Conservation (phyloP, 2,888 invertebrate genomes). For the Cyrtodaria siliqua region DNA sequence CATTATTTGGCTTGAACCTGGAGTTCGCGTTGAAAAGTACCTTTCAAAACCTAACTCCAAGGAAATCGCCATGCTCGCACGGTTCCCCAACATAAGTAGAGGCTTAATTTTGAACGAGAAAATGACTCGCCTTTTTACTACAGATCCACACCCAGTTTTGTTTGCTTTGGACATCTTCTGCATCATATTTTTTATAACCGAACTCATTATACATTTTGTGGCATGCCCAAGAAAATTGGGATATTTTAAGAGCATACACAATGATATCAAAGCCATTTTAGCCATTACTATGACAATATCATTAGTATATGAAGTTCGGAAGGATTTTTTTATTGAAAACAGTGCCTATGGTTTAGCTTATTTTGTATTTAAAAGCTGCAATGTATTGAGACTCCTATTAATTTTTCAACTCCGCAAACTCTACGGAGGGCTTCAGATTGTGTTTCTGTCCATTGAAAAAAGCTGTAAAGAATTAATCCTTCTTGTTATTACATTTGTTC, state of each 20-base stretch:
- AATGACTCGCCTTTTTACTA: not conserved
- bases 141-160: constrained; percentile 49
- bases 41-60: constrained; percentile 16
- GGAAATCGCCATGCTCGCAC: not conserved
- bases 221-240: constrained; percentile 61
- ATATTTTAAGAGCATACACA: constrained; percentile 62
- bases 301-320: constrained; percentile 30
- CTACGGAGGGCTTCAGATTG: constrained; percentile 71
- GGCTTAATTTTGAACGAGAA: constrained; percentile 24
- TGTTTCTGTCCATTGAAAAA: constrained; percentile 69
- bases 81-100: no score
- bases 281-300: constrained; percentile 65
- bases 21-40: constrained; percentile 38
- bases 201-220: constrained; percentile 66
- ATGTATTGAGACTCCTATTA: constrained; percentile 68
- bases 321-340: constrained; percentile 23
- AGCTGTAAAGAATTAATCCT: constrained; percentile 67
- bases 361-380: constrained; percentile 62
- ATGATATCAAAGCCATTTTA: constrained; percentile 66
- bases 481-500: constrained; percentile 68
- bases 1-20: constrained; percentile 45
- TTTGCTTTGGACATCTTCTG: constrained; percentile 58
- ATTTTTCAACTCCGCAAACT: constrained; percentile 72
- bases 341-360: constrained; percentile 48
- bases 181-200: constrained; percentile 67